Evolutionary conservation across 2,888 invertebrate genomes (phyloP).

Genomic region (Andrena bucephala): DNA sequence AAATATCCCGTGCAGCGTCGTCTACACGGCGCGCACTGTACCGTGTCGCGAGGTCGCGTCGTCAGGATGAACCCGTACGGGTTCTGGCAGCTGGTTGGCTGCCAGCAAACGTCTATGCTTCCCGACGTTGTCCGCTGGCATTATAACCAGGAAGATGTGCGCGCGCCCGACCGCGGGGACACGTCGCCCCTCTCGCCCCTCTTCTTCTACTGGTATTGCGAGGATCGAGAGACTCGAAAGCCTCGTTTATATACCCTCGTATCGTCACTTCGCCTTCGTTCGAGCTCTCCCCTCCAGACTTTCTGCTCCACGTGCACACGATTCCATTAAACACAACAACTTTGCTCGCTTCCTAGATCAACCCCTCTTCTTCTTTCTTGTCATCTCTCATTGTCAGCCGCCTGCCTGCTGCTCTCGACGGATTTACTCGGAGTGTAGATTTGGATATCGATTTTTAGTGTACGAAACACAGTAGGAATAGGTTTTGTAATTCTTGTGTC

Average conservation of each 20-base stretch:
- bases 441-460: no score
- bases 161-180: slow-evolving; percentile 25
- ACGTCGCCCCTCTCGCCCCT: slow-evolving; percentile 43
- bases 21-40: slow-evolving; percentile 33
- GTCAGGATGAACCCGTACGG: slow-evolving; percentile 78
- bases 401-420: not conserved
- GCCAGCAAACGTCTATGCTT: slow-evolving; percentile 77
- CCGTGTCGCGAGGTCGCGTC: slow-evolving; percentile 45
- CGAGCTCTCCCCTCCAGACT: not conserved
- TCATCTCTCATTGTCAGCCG: not conserved
- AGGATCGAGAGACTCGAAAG: slow-evolving; percentile 44
- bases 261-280: slow-evolving; percentile 21
- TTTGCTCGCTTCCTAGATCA: no score
- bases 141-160: slow-evolving; percentile 81
- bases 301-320: slow-evolving; percentile 8
- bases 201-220: slow-evolving; percentile 18
- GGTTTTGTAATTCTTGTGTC: no score
- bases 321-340: not conserved
- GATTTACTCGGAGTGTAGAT: no score
- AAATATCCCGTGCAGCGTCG: slow-evolving; percentile 21
- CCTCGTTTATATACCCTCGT: slow-evolving; percentile 18
- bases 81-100: slow-evolving; percentile 80
- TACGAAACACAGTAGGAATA: no score
- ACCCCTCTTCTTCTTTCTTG: not conserved
- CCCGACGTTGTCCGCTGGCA: slow-evolving; percentile 80